Percentiles rank a stretch among this genome's conserved stretches.
These are phyloP conservation scores for Hydrotaea diabolus DNA, from an alignment of 2,888 invertebrate species.

Conservation along the genomic window DNA sequence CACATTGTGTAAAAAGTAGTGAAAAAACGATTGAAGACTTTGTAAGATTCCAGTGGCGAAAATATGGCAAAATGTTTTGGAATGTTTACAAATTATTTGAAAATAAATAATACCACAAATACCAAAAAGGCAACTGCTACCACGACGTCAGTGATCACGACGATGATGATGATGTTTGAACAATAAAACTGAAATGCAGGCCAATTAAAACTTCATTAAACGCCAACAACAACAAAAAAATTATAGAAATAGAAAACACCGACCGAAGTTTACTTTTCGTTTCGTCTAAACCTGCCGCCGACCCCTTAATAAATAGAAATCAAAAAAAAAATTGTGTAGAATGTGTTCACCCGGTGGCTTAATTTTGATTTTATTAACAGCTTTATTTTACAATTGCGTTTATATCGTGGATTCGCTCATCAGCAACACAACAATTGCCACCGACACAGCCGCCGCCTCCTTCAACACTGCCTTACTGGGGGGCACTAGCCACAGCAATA, in stretches of 20 bases:
- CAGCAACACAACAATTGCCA: conserved; percentile 24
- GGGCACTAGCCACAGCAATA: neutral
- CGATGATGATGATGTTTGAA: neutral
- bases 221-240: neutral
- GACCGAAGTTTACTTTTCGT: neutral
- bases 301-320: neutral
- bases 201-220: conserved; percentile 24
- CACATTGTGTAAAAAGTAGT: conserved; percentile 14
- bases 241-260: neutral
- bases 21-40: neutral
- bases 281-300: conserved; percentile 35
- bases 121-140: neutral
- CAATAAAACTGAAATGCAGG: neutral
- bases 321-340: conserved; percentile 48
- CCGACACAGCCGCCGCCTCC: conserved; percentile 49
- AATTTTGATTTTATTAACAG: conserved; percentile 69
- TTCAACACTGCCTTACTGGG: neutral
- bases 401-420: conserved; percentile 59
- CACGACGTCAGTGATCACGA: neutral
- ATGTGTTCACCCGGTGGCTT: conserved; percentile 70
- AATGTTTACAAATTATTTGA: conserved; percentile 24
- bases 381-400: conserved; percentile 68
- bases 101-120: conserved; percentile 11
- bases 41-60: neutral
- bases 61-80: conserved; percentile 27